Conservation (phyloP, 2,888 invertebrate genomes). For the Octodonta nipae region DNA sequence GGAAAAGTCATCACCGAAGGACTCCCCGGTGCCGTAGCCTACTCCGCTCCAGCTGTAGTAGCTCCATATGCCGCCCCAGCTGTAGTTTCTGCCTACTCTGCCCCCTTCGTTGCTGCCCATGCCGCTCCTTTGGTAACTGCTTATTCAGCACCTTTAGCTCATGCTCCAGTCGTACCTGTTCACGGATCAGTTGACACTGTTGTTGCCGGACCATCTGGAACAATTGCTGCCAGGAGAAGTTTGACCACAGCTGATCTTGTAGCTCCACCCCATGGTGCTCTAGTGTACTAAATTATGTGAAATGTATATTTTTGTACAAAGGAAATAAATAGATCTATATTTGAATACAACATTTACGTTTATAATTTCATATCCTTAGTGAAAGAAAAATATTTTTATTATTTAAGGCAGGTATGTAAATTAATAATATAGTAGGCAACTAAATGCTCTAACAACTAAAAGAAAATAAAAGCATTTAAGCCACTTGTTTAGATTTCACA, state of each 20-base stretch:
- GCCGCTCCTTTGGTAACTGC: constrained; percentile 9
- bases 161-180: constrained; percentile 12
- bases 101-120: constrained; percentile 11
- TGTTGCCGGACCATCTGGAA: constrained; percentile 23
- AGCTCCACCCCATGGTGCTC: no score
- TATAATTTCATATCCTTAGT: no score
- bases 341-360: no score
- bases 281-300: no score
- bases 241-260: constrained; percentile 6
- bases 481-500: no score
- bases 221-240: constrained; percentile 18
- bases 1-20: constrained; percentile 21
- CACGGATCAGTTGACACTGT: constrained; percentile 12
- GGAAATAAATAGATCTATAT: no score
- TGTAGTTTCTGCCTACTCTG: constrained; percentile 9
- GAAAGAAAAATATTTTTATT: no score
- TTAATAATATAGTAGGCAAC: no score
- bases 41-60: constrained; percentile 12
- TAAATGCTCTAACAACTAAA: no score
- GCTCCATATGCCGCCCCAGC: constrained; percentile 10
- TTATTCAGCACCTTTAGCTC: constrained; percentile 11
- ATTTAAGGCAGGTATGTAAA: no score
- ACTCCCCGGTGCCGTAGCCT: constrained; percentile 13
- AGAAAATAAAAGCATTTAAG: no score
- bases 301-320: no score